A percentile compares a stretch with the other conserved stretches of the same genome.
These are phyloP conservation scores for Drosophila rhopaloa DNA, from an alignment of 1,140 invertebrate species.

Conservation along the genomic window DNA sequence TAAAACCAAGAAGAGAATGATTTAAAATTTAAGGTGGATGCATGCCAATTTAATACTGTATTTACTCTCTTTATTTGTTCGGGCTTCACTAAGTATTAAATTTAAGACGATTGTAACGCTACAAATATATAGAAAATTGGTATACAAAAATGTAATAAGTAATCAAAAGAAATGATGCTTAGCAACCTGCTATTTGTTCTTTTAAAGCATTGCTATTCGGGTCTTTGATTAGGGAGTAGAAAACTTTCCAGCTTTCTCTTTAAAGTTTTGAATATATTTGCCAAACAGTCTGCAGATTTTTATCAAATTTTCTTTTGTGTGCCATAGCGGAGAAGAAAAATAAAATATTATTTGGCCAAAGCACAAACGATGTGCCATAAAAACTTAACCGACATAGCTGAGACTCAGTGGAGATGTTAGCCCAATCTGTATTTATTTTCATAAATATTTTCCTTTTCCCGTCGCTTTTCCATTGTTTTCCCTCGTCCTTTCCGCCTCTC, in stretches of 20 bases:
- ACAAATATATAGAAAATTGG: background rate
- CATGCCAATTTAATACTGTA: background rate
- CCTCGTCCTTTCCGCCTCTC: background rate
- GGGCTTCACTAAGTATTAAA: background rate
- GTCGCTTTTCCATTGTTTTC: conserved; percentile 19
- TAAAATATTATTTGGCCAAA: conserved; percentile 47
- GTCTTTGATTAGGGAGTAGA: background rate
- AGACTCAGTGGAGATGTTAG: conserved; percentile 5
- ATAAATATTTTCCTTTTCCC: conserved; percentile 44
- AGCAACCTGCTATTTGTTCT: background rate
- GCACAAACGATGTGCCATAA: conserved; percentile 30
- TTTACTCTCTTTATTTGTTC: background rate
- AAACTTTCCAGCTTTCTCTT: conserved; percentile 16
- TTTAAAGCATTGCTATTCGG: background rate
- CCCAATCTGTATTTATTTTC: conserved; percentile 47
- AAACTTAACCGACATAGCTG: conserved; percentile 49
- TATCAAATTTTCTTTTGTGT: conserved; percentile 55
- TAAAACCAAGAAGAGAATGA: background rate
- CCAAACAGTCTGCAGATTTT: conserved; percentile 47
- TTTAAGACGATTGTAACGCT: background rate
- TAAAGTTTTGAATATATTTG: conserved; percentile 33
- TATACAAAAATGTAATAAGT: background rate
- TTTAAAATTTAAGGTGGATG: background rate
- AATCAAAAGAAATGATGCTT: too few species aligned
- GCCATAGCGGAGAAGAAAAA: conserved; percentile 46